Evolutionary conservation across 1,140 invertebrate species (phyloP).

Genomic region (Theocolax elegans): DNA sequence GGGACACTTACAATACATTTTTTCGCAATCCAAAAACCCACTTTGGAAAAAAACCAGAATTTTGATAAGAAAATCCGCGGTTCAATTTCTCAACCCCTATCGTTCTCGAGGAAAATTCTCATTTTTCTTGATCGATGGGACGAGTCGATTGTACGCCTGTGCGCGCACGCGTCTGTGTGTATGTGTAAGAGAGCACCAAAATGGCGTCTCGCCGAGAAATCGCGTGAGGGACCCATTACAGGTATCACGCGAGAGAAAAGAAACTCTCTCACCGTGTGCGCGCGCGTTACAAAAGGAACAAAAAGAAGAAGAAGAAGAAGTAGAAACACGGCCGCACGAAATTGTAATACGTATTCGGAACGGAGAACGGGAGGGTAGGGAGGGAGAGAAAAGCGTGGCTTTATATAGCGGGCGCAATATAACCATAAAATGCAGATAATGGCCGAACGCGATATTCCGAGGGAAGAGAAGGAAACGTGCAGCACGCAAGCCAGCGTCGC

Average conservation of each 20-base stretch:
- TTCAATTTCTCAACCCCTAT: too few species aligned
- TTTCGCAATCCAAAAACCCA: too few species aligned
- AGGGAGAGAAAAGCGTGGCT: slow-evolving; percentile 31
- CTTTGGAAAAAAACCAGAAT: too few species aligned
- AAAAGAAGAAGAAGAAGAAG: background rate
- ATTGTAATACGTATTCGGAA: slow-evolving; percentile 58
- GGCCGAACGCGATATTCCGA: slow-evolving; percentile 42
- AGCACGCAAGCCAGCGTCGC: slow-evolving; percentile 21
- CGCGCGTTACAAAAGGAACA: slow-evolving; percentile 2
- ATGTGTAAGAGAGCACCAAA: slow-evolving; percentile 33
- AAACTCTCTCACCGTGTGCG: background rate
- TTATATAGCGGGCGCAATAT: slow-evolving; percentile 60
- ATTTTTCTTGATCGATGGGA: too few species aligned
- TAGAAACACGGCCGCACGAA: slow-evolving; percentile 42
- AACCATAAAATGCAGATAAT: slow-evolving; percentile 67
- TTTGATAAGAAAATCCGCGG: too few species aligned
- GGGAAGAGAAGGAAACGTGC: slow-evolving; percentile 9
- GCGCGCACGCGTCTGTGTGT: background rate
- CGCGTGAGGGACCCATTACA: slow-evolving; percentile 40
- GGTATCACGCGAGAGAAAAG: background rate
- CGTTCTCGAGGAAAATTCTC: too few species aligned
- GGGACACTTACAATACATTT: too few species aligned
- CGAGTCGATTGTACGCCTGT: too few species aligned
- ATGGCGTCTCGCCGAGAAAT: slow-evolving; percentile 52
- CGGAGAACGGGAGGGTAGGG: slow-evolving; percentile 23